Conservation (phyloP, 2,888 invertebrate species). For the Formica aserva region DNA sequence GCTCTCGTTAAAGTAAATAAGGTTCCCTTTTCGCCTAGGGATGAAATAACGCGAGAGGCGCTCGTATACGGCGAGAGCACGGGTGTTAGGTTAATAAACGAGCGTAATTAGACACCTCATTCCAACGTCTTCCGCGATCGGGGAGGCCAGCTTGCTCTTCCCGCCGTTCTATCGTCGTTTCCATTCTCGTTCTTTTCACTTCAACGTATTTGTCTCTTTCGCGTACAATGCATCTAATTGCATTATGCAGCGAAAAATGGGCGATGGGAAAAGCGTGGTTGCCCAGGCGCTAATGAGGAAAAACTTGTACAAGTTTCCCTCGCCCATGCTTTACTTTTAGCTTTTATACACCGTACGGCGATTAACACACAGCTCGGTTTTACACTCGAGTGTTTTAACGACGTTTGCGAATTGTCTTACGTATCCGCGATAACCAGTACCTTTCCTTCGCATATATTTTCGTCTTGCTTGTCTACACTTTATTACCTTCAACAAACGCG, state of each 20-base stretch:
- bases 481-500: neutral
- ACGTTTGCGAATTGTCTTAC: conserved; percentile 22
- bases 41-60: conserved; percentile 61
- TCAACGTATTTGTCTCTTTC: conserved; percentile 71
- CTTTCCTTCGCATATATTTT: neutral
- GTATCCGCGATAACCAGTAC: neutral
- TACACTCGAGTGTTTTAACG: conserved; percentile 23
- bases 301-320: conserved; percentile 29
- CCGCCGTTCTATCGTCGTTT: conserved; percentile 57
- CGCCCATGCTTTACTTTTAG: conserved; percentile 3
- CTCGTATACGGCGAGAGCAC: conserved; percentile 55
- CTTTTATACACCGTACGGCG: conserved; percentile 29
- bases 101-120: conserved; percentile 77
- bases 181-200: conserved; percentile 45
- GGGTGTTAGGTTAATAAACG: conserved; percentile 72
- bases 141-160: conserved; percentile 49
- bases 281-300: conserved; percentile 68
- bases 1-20: conserved; percentile 74
- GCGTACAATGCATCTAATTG: conserved; percentile 74
- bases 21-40: conserved; percentile 49
- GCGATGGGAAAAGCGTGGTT: conserved; percentile 61
- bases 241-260: conserved; percentile 70
- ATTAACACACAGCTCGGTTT: conserved; percentile 40
- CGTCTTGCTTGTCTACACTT: neutral
- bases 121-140: conserved; percentile 63